phyloP scores from a whole-genome alignment of 2,113 vertebrate species.

The Nesoenas mayeri region DNA sequence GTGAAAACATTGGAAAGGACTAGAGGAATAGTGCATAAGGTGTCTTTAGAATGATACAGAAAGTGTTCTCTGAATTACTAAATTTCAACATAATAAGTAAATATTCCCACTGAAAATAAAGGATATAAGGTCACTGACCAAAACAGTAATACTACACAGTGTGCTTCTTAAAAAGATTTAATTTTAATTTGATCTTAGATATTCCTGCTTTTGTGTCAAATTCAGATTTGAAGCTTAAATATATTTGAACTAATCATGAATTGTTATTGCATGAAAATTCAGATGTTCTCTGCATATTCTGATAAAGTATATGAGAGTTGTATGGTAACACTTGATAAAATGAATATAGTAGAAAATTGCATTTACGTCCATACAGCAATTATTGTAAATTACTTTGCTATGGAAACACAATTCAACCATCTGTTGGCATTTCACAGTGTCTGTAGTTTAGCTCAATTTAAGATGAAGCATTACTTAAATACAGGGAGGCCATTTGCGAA shows the following conservation, averaged over 20 bases:
- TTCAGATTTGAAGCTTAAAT: slow-evolving; percentile 57
- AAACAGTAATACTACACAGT: not conserved
- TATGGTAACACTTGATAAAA: slow-evolving; percentile 80
- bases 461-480: slow-evolving; percentile 73
- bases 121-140: not conserved
- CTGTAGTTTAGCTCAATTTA: slow-evolving; percentile 72
- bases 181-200: slow-evolving; percentile 6
- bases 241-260: slow-evolving; percentile 48
- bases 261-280: slow-evolving; percentile 53
- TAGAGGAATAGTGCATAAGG: not conserved
- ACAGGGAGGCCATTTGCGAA: slow-evolving; percentile 47
- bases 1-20: not conserved
- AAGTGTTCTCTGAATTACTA: slow-evolving; percentile 14
- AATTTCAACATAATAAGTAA: slow-evolving; percentile 27
- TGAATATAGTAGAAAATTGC: slow-evolving; percentile 80
- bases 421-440: slow-evolving; percentile 79
- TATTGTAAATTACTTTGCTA: slow-evolving; percentile 85
- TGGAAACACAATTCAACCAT: slow-evolving; percentile 84
- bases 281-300: slow-evolving; percentile 66
- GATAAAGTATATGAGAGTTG: slow-evolving; percentile 72
- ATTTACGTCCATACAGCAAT: slow-evolving; percentile 79
- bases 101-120: not conserved
- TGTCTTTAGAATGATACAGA: not conserved
- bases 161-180: not conserved
- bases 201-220: slow-evolving; percentile 41